These are phyloP conservation scores for Scaptomyza reducta DNA, from an alignment of 2,888 invertebrate genomes.

Conservation along the genomic window DNA sequence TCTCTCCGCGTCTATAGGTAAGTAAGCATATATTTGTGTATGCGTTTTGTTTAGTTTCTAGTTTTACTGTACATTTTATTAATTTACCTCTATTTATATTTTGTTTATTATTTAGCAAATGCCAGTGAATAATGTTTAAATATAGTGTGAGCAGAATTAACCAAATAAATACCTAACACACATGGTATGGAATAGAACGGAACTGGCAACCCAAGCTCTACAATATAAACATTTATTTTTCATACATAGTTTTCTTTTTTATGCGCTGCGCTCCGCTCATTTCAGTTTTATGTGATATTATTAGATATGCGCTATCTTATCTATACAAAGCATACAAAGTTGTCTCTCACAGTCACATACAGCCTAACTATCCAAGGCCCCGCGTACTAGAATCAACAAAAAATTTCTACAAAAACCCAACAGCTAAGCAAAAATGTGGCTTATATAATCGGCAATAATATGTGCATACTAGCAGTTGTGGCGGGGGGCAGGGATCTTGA, in stretches of 20 bases:
- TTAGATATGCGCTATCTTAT: conserved; percentile 77
- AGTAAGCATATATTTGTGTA: conserved; percentile 20
- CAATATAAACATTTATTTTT: conserved; percentile 42
- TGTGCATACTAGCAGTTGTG: conserved; percentile 9
- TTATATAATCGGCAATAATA: conserved; percentile 62
- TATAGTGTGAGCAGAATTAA: conserved; percentile 36
- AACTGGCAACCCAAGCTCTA: conserved; percentile 43
- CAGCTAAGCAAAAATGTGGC: conserved; percentile 49
- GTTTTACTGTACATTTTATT: conserved; percentile 73
- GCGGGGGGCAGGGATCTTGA: neutral
- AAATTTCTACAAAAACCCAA: conserved; percentile 13
- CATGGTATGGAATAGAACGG: conserved; percentile 16
- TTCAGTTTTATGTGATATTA: conserved; percentile 56
- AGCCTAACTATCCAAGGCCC: conserved; percentile 52
- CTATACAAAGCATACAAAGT: conserved; percentile 52
- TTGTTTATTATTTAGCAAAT: conserved; percentile 75
- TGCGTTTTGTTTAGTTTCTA: conserved; percentile 51
- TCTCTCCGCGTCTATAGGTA: conserved; percentile 32
- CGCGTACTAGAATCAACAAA: conserved; percentile 20
- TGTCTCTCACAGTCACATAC: conserved; percentile 10
- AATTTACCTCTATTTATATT: conserved; percentile 78
- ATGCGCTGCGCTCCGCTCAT: conserved; percentile 39
- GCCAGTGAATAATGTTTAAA: conserved; percentile 69
- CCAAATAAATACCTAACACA: conserved; percentile 11
- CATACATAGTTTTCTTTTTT: conserved; percentile 30